Evolutionary conservation across 2,113 vertebrate species (phyloP).

Genomic region (Rana temporaria): DNA sequence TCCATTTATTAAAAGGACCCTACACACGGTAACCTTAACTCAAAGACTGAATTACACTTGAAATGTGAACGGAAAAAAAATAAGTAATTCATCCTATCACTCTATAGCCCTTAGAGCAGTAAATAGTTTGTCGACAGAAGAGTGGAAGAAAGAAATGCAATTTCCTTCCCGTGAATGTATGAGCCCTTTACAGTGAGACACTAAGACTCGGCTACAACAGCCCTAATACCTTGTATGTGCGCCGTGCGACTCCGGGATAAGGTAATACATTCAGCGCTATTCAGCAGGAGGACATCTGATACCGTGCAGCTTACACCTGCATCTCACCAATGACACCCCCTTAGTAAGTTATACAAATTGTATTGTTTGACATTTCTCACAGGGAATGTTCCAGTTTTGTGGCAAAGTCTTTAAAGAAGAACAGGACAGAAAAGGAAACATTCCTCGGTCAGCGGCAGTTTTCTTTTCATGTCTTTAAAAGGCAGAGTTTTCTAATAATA

Average conservation of each 20-base stretch:
- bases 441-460: too few relatives aligned
- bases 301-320: slow-evolving; percentile 44
- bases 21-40: too few relatives aligned
- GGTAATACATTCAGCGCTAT: slow-evolving; percentile 45
- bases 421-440: too few relatives aligned
- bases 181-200: slow-evolving; percentile 32
- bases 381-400: slow-evolving; percentile 10
- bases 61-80: not conserved
- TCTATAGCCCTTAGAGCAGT: slow-evolving; percentile 62
- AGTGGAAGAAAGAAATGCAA: slow-evolving; percentile 60
- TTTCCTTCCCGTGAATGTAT: slow-evolving; percentile 58
- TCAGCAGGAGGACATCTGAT: slow-evolving; percentile 23
- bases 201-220: slow-evolving; percentile 50
- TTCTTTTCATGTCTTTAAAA: too few relatives aligned
- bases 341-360: slow-evolving; percentile 10
- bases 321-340: not conserved
- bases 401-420: slow-evolving; percentile 1
- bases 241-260: slow-evolving; percentile 55
- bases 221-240: slow-evolving; percentile 53
- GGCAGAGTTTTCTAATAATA: too few relatives aligned
- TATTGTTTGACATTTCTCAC: slow-evolving; percentile 1
- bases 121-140: slow-evolving; percentile 63
- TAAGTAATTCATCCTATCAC: slow-evolving; percentile 61
- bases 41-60: too few relatives aligned
- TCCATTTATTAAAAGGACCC: too few relatives aligned